These are phyloP conservation scores for Poliocrania exsul DNA, from an alignment of 2,797 vertebrate species.

Conservation along the genomic window DNA sequence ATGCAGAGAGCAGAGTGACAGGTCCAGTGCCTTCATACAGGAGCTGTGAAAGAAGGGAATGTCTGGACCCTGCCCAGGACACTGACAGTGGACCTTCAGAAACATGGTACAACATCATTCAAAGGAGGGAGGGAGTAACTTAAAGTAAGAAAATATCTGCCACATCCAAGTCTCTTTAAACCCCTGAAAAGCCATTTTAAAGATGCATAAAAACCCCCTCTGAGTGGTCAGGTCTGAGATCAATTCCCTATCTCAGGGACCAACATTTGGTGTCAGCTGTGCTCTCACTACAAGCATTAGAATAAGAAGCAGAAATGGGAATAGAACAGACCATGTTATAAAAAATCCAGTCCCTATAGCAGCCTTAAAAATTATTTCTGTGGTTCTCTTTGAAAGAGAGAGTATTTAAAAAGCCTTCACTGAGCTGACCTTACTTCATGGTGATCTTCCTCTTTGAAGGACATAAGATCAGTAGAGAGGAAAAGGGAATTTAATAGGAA, in stretches of 20 bases:
- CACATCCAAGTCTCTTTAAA: not conserved
- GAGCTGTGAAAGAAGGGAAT: not conserved
- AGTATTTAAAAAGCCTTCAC: conserved; percentile 5
- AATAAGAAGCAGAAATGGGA: not conserved
- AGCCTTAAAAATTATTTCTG: not conserved
- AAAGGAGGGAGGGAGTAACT: not conserved
- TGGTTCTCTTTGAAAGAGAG: not conserved
- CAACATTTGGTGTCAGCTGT: not conserved
- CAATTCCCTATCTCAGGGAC: not conserved
- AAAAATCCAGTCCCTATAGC: not conserved
- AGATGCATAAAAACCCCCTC: not conserved
- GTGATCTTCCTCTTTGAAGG: not conserved
- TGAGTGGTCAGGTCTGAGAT: not conserved
- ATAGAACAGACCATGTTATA: not conserved
- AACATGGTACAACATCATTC: not conserved
- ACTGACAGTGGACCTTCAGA: not conserved
- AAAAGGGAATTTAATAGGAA: not conserved
- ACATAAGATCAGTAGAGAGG: not conserved
- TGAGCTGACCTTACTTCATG: conserved; percentile 14
- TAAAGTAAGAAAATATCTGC: not conserved
- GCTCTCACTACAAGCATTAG: not conserved
- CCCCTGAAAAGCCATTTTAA: not conserved
- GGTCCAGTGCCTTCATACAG: not conserved
- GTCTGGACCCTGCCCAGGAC: not conserved
- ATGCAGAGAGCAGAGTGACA: not conserved